Evolutionary conservation across 1,140 invertebrate genomes (phyloP).

Genomic region (Agrypnia vestita): DNA sequence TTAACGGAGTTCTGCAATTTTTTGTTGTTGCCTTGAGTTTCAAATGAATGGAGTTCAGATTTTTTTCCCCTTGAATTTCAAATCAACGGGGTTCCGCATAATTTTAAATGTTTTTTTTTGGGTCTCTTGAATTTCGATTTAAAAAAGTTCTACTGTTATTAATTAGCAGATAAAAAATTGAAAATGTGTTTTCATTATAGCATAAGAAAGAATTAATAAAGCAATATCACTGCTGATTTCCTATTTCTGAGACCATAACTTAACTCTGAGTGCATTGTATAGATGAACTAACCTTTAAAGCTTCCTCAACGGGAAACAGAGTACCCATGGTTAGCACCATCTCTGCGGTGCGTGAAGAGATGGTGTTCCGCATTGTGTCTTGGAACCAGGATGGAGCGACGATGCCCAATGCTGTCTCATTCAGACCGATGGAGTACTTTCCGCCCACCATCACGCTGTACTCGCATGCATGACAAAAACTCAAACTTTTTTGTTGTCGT

Average conservation of each 20-base stretch:
- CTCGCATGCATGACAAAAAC: slow-evolving; percentile 87
- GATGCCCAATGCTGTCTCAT: slow-evolving; percentile 84
- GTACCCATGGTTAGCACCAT: slow-evolving; percentile 81
- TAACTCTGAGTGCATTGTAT: background rate
- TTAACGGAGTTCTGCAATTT: no score
- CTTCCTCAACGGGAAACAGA: slow-evolving; percentile 84
- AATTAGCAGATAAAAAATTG: background rate
- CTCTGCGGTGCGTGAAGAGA: slow-evolving; percentile 80
- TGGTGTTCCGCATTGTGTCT: slow-evolving; percentile 73
- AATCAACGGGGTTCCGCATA: no score
- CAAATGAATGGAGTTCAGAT: no score
- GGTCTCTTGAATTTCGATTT: no score
- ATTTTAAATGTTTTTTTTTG: no score
- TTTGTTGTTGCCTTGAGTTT: no score
- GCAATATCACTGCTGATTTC: background rate
- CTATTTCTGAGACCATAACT: background rate
- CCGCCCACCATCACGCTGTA: slow-evolving; percentile 86
- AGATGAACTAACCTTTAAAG: slow-evolving; percentile 72
- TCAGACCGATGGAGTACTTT: slow-evolving; percentile 86
- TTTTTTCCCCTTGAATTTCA: no score
- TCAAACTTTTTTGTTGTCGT: no score
- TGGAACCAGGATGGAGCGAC: slow-evolving; percentile 85
- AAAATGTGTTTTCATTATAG: background rate
- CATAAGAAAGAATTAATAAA: background rate
- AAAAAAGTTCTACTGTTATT: no score